Conservation (phyloP, 2,797 vertebrate genomes). For the Taenioides sp. region DNA sequence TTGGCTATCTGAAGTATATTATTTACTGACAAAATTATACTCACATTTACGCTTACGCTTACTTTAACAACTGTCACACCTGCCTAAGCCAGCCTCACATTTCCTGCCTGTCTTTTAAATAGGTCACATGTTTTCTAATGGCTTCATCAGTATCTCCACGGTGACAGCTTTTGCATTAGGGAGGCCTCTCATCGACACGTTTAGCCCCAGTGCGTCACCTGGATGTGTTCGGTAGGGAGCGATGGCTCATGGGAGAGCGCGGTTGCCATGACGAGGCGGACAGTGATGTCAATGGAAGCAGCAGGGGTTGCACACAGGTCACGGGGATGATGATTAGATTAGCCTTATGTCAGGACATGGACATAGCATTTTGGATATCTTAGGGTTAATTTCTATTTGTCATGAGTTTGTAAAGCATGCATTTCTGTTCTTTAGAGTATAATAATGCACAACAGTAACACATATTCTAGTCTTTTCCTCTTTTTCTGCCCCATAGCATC, state of each 20-base stretch:
- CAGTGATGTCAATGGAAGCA: constrained; percentile 22
- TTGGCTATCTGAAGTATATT: too few relatives aligned
- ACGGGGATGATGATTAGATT: background rate
- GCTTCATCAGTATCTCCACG: constrained; percentile 28
- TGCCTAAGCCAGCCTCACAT: constrained; percentile 3
- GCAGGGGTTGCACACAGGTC: background rate
- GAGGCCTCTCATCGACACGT: constrained; percentile 4
- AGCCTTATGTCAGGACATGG: constrained; percentile 7
- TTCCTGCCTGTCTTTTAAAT: constrained; percentile 26
- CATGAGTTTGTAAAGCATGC: background rate
- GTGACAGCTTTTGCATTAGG: constrained; percentile 14
- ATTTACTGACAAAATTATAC: too few relatives aligned
- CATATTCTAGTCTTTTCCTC: too few relatives aligned
- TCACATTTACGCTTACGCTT: too few relatives aligned
- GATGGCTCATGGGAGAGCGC: background rate
- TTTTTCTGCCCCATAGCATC: too few relatives aligned
- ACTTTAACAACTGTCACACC: background rate
- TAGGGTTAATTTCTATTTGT: background rate
- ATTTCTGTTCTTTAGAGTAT: background rate
- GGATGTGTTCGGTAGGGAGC: constrained; percentile 7
- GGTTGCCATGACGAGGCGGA: constrained; percentile 15
- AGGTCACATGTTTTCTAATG: constrained; percentile 32
- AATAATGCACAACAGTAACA: too few relatives aligned
- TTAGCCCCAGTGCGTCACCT: constrained; percentile 2
- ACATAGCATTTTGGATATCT: background rate